Percentiles rank a stretch among this genome's conserved stretches.
phyloP scores from a whole-genome alignment of 2,797 vertebrate genomes.

The Gadopsis bispinosus region DNA sequence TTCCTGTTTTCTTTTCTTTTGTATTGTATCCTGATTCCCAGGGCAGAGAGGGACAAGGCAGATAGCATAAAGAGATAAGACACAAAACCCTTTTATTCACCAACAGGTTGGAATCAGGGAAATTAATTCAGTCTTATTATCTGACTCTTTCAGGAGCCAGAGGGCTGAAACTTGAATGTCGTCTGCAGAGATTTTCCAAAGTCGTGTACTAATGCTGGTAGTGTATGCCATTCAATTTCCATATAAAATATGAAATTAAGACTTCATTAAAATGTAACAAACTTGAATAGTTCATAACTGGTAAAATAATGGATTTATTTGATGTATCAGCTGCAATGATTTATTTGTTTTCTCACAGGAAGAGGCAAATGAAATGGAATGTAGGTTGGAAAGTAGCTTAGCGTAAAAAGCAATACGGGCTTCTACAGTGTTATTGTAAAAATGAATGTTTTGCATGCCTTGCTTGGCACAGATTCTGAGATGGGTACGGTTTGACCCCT shows the following conservation, averaged over 20 bases:
- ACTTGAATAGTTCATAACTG: neutral
- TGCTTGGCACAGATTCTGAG: slow-evolving; percentile 42
- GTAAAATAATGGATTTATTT: slow-evolving; percentile 11
- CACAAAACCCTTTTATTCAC: slow-evolving; percentile 62
- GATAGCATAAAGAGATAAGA: slow-evolving; percentile 55
- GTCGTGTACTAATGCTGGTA: slow-evolving; percentile 17
- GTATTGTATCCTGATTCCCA: slow-evolving; percentile 51
- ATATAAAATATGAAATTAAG: slow-evolving; percentile 12
- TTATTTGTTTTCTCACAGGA: neutral
- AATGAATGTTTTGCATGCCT: slow-evolving; percentile 9
- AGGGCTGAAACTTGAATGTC: slow-evolving; percentile 24
- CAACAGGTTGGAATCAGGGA: slow-evolving; percentile 65
- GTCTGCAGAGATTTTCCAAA: slow-evolving; percentile 20
- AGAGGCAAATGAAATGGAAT: neutral
- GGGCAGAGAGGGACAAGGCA: slow-evolving; percentile 41
- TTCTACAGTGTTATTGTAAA: slow-evolving; percentile 25
- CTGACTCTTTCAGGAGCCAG: slow-evolving; percentile 49
- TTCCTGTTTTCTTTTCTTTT: slow-evolving; percentile 49
- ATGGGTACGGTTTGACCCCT: slow-evolving; percentile 70
- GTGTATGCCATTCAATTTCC: slow-evolving; percentile 25
- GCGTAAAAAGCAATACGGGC: neutral
- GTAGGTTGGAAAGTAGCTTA: neutral
- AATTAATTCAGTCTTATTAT: slow-evolving; percentile 66
- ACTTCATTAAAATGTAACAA: slow-evolving; percentile 30
- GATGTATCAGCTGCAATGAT: neutral